Evolutionary conservation across 2,797 vertebrate genomes (phyloP), one percentile per base, ranked within the genome.

Genomic region (Heliangelus exortis): DNA sequence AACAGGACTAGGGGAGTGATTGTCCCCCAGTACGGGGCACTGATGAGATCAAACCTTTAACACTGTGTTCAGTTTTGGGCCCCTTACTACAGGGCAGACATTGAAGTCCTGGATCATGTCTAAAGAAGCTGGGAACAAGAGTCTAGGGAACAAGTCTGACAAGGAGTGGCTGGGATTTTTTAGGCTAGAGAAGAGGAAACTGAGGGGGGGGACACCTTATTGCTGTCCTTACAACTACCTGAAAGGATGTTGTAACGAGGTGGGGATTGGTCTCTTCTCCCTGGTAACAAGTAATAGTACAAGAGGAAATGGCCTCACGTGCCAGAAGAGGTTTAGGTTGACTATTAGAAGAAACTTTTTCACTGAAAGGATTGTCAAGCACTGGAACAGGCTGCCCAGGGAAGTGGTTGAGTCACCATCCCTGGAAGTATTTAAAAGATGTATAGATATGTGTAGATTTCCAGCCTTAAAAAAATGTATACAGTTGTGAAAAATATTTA

Each of bases 401-500:
- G 17, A 36, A 53, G 47, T 61, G 26, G 10, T 43, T 4, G 54
- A 47, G 39, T 47, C 22, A 7, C 12, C 12, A 21, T 67, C 20
- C 34, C 31, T 59, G 53, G 20, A 51, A 36, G 25, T 58, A 67
- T 43, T 75, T 51, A 43, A 34, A 31, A 84, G 43, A 29, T 0
- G 25, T 43, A 39, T 74, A 51, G 36, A 47, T 47, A 20, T 47
- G 47, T 41, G 39, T 41, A 41, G 66, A 83, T 85, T 31, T 90
- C 4, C 2, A 50, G 33, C 65, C 33, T 76, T 84, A 68, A 87
- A 89, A 83, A 62, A 68, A 48, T 76, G 23, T 77, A n/a, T 87
- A 54, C 7, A 12, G 8, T 81, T 69, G 59, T 84, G 76, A 74
- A 76, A 95, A 93, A 39, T 95, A 43, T 84, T 81, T 81, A 72